Evolutionary conservation across 2,113 vertebrate species (phyloP), one percentile per base, ranked within the genome.

Genomic region (Pterocles burchelli): DNA sequence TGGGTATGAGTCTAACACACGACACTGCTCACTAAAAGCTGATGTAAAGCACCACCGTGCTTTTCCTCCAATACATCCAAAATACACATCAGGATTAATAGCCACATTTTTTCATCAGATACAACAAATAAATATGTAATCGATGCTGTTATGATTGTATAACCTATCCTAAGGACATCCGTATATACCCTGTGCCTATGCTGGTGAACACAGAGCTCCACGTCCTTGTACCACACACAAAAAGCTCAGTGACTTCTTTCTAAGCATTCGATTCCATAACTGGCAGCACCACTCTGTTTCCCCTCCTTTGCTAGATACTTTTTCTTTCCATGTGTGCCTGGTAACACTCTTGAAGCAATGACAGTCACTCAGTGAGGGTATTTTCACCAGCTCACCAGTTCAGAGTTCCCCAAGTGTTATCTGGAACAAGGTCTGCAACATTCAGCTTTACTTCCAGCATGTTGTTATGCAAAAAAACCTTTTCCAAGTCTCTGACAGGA

Each of bases 31-130:
- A 86, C 45, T 95, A 89, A 96, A 91, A 90, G 72, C 82, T 93
- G 93, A 94, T 84, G 59, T 80, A 86, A 96, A 97, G 65, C 73
- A 90, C 52, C 28, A 41, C 43, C 72, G 48, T 43, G 28, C 92
- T 95, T 88, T 95, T 71, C 75, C 59, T 94, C 57, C 55, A 58
- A 89, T 91, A 95, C 70, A 94, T 95, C 59, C 73, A 82, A 97
- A 96, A 85, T 81, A 96, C 45, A 94, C 49, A 48, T 83, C 84
- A 80, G 48, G 81, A 93, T 91, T 95, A 95, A 95, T 31, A 95
- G 11, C 13, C 46, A 77, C 49, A 68, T 91, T 73, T 95, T 91
- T 58, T 95, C 29, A 26, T 62, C 73, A 79, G 46, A 90, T 92
- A 97, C 24, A 86, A 85, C 28, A 68, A 41, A 41, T 41, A 41